Percentiles rank a stretch among this genome's conserved stretches.
Conservation (phyloP, 2,113 vertebrate species). For the Aldabrachelys gigantea region DNA sequence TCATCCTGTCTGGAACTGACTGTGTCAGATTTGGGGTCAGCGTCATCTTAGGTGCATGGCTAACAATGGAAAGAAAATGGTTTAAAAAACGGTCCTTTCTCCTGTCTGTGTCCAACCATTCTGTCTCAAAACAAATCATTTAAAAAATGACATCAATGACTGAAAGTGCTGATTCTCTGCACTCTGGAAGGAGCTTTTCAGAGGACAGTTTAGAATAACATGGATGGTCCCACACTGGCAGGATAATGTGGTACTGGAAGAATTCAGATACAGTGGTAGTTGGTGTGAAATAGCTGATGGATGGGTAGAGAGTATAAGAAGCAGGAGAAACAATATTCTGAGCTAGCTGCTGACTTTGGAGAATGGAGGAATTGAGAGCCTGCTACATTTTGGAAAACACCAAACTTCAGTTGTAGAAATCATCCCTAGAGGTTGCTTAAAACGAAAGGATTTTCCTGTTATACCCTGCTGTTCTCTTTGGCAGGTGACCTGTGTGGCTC, state of each 20-base stretch:
- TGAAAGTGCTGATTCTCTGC: neutral
- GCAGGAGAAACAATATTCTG: neutral
- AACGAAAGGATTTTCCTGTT: too few species aligned
- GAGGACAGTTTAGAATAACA: neutral
- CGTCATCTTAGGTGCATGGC: constrained; percentile 4
- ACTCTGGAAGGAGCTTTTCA: neutral
- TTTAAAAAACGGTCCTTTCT: constrained; percentile 17
- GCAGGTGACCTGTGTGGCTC: too few species aligned
- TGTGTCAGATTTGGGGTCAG: constrained; percentile 4
- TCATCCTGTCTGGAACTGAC: constrained; percentile 2
- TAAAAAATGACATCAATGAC: neutral
- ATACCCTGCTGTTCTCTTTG: too few species aligned
- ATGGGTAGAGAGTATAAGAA: neutral
- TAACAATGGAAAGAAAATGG: constrained; percentile 7
- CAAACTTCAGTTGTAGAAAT: too few species aligned
- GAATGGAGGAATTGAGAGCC: too few species aligned
- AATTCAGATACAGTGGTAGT: neutral
- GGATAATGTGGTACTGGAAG: neutral
- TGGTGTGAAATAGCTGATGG: neutral
- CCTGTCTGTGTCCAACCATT: neutral
- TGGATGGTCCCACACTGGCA: neutral
- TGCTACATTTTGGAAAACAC: too few species aligned
- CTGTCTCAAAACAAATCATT: neutral
- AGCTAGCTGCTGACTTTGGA: too few species aligned
- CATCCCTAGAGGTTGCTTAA: too few species aligned